Evolutionary conservation across 2,888 invertebrate genomes (phyloP).

Genomic region (Lasioglossum zephyrum): DNA sequence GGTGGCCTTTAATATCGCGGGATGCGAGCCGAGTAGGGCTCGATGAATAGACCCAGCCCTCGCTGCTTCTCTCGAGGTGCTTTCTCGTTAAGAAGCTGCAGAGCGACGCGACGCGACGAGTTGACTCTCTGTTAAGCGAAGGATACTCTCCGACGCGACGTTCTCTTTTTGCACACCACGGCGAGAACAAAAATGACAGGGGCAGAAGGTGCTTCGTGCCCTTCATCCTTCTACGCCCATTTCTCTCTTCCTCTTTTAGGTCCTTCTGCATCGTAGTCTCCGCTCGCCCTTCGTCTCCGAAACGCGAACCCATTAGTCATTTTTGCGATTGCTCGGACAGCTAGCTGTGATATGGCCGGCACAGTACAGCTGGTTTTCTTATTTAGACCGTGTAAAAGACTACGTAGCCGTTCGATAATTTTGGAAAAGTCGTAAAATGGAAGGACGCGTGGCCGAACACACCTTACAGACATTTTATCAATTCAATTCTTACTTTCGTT

Average conservation of each 20-base stretch:
- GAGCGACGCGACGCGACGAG: constrained; percentile 33
- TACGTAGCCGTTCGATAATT: too few species aligned
- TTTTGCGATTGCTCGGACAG: neutral
- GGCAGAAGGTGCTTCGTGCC: constrained; percentile 8
- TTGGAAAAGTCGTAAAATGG: neutral
- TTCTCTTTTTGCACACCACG: neutral
- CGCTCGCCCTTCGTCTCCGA: neutral
- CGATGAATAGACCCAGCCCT: constrained; percentile 55
- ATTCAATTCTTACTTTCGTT: neutral
- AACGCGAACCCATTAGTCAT: neutral
- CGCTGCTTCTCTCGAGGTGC: constrained; percentile 23
- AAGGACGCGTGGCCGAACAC: neutral
- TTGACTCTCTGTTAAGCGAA: constrained; percentile 53
- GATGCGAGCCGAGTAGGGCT: constrained; percentile 19
- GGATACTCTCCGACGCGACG: constrained; percentile 23
- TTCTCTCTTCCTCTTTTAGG: neutral
- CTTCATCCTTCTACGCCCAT: neutral
- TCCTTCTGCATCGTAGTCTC: neutral
- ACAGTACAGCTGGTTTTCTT: neutral
- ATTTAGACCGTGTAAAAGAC: too few species aligned
- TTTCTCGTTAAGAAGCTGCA: constrained; percentile 66
- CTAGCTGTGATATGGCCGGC: neutral
- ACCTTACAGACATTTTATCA: neutral
- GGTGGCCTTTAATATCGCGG: constrained; percentile 40
- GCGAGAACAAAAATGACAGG: constrained; percentile 23